phyloP scores from a whole-genome alignment of 2,888 invertebrate species.

The Rhodophaea formosa region DNA sequence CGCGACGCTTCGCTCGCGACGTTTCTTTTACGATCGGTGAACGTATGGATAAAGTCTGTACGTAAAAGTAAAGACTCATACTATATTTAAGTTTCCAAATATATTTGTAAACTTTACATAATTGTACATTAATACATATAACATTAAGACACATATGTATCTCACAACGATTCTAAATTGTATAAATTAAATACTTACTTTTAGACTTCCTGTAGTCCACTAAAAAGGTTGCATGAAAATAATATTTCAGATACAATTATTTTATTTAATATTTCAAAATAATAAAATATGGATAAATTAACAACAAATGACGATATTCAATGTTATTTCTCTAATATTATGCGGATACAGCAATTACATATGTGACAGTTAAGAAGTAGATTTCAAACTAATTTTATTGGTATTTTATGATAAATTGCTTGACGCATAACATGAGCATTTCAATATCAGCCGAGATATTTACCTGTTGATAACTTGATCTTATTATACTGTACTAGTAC shows the following conservation, averaged over 20 bases:
- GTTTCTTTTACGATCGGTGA: slow-evolving; percentile 53
- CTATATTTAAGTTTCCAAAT: background rate
- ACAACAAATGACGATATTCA: slow-evolving; percentile 3
- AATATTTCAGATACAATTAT: background rate
- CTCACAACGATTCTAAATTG: no score
- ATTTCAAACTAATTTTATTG: slow-evolving; percentile 10
- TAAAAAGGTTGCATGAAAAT: background rate
- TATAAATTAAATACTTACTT: background rate
- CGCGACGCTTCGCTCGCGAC: slow-evolving; percentile 42
- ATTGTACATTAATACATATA: no score
- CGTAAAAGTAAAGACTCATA: no score
- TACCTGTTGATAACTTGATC: slow-evolving; percentile 13
- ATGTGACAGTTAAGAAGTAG: slow-evolving; percentile 4
- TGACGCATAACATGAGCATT: slow-evolving; percentile 3
- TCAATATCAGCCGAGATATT: background rate
- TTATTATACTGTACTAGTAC: background rate
- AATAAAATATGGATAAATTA: background rate
- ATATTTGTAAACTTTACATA: background rate
- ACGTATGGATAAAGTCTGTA: slow-evolving; percentile 30
- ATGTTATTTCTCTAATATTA: background rate
- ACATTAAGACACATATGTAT: no score
- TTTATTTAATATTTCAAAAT: background rate
- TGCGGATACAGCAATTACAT: slow-evolving; percentile 8
- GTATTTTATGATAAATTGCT: slow-evolving; percentile 5
- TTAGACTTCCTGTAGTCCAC: background rate